Conservation (phyloP, 2,113 vertebrate genomes). For the Muscicapa adusta region DNA sequence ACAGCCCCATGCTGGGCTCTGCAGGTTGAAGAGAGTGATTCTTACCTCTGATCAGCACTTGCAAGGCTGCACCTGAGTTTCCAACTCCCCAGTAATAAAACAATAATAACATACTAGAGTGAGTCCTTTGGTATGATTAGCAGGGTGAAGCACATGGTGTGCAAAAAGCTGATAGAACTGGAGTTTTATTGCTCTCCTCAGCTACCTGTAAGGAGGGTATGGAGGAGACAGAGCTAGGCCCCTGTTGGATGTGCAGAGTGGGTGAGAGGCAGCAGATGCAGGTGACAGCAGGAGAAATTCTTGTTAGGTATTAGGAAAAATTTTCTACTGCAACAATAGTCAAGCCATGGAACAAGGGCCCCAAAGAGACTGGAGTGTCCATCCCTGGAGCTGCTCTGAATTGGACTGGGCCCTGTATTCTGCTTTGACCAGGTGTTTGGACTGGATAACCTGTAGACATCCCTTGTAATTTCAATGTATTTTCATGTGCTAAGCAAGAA, state of each 20-base stretch:
- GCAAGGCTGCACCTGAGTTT: background rate
- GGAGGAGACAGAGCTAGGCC: background rate
- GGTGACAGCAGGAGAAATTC: background rate
- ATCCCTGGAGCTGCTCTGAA: background rate
- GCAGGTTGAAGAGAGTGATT: background rate
- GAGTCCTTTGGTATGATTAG: background rate
- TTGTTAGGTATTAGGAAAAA: background rate
- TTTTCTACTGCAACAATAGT: background rate
- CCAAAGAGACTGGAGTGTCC: background rate
- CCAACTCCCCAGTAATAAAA: background rate
- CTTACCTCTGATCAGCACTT: background rate
- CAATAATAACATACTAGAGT: background rate
- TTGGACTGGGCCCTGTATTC: background rate
- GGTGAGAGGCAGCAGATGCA: background rate
- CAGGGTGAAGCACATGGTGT: background rate
- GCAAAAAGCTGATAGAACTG: background rate
- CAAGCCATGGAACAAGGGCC: background rate
- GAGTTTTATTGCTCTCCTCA: background rate
- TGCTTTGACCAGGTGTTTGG: background rate
- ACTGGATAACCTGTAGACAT: background rate
- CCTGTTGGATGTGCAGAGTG: background rate
- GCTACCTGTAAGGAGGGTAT: background rate
- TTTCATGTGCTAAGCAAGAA: background rate
- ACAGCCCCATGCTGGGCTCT: background rate
- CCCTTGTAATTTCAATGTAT: background rate